A percentile compares a stretch with the other conserved stretches of the same genome.
phyloP scores from a whole-genome alignment of 2,797 vertebrate genomes.

The Morelia viridis region DNA sequence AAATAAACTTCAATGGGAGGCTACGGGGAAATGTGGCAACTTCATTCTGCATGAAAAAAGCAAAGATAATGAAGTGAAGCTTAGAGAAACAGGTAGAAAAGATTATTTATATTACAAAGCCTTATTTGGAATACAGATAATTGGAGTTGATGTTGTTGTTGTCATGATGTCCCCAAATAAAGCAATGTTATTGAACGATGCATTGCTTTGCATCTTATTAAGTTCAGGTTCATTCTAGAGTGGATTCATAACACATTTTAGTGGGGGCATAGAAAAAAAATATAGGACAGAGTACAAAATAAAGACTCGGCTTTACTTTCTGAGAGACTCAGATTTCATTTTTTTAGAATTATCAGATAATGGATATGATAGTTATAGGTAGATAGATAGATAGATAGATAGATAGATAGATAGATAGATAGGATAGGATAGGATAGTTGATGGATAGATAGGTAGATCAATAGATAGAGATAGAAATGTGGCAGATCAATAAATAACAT shows the following conservation, averaged over 20 bases:
- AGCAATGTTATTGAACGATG: not conserved
- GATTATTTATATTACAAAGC: fast-evolving
- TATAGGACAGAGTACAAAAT: not conserved
- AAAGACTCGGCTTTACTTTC: not conserved
- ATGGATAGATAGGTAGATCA: too few species aligned
- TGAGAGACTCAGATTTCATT: not conserved
- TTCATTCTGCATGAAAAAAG: constrained; percentile 53
- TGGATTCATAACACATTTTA: not conserved
- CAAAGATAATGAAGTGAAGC: constrained; percentile 37
- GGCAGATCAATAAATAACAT: too few species aligned
- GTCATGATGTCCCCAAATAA: not conserved
- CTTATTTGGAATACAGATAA: not conserved
- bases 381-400: too few species aligned
- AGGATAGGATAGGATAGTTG: too few species aligned
- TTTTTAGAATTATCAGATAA: not conserved
- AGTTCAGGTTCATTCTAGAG: not conserved
- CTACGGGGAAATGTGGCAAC: constrained; percentile 52
- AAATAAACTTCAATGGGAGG: constrained; percentile 52
- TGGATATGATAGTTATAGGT: too few species aligned
- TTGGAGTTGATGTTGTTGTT: not conserved
- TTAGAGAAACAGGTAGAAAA: not conserved
- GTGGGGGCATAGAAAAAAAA: not conserved
- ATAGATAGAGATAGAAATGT: too few species aligned
- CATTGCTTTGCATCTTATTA: not conserved
- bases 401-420: too few species aligned